phyloP scores from a whole-genome alignment of 2,113 vertebrate species.

The Arenaria interpres region DNA sequence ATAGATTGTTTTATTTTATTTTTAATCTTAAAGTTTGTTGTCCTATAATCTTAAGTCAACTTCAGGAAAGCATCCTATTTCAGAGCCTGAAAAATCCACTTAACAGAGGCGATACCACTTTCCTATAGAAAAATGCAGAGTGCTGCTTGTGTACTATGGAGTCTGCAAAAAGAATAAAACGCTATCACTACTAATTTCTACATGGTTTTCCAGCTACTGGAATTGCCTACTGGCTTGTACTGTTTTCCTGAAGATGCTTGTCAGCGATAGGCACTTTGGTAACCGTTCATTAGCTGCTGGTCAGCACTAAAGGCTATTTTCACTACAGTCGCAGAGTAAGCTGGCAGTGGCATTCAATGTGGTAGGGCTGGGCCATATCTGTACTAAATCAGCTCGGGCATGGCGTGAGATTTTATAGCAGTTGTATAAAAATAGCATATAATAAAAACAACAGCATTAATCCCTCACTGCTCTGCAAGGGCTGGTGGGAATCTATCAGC shows the following conservation, averaged over 20 bases:
- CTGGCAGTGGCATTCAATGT: neutral
- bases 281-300: rapidly evolving
- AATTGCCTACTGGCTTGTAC: neutral
- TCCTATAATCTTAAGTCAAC: neutral
- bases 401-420: neutral
- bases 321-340: neutral
- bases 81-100: neutral
- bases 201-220: neutral
- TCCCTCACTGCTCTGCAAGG: neutral
- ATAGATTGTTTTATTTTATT: neutral
- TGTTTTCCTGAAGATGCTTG: neutral
- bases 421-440: neutral
- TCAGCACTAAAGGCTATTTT: neutral
- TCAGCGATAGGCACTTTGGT: neutral
- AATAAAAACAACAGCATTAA: neutral
- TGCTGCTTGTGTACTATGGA: neutral
- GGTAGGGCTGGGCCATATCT: neutral
- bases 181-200: neutral
- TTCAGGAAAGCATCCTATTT: neutral
- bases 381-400: neutral
- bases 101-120: neutral
- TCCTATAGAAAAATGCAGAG: neutral
- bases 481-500: neutral
- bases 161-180: neutral
- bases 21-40: neutral